phyloP scores from a whole-genome alignment of 2,113 vertebrate species.

The Engystomops pustulosus region DNA sequence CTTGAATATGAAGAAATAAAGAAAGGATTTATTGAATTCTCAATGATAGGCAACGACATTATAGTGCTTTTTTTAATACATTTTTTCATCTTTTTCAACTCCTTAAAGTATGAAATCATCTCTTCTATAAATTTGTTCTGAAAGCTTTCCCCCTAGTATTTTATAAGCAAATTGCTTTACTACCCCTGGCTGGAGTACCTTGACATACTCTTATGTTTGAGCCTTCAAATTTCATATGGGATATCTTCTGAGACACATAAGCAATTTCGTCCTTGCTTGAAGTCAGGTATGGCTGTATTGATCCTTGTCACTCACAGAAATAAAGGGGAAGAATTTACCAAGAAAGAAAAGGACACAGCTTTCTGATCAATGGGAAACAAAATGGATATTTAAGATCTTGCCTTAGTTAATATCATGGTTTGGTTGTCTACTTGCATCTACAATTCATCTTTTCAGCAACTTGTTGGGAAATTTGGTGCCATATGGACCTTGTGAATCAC shows the following conservation, averaged over 20 bases:
- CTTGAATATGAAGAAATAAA: not conserved
- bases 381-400: not conserved
- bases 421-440: conserved; percentile 19
- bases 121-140: not conserved
- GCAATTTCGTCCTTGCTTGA: conserved; percentile 36
- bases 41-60: not conserved
- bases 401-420: not conserved
- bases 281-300: conserved; percentile 27
- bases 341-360: conserved; percentile 16
- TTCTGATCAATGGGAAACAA: not conserved
- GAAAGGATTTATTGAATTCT: not conserved
- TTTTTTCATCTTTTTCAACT: not conserved
- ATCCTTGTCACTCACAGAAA: conserved; percentile 11
- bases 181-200: not conserved
- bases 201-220: conserved; percentile 5
- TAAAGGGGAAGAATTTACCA: not conserved
- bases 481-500: conserved; percentile 33
- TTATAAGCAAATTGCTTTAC: not conserved
- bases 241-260: conserved; percentile 22
- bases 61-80: not conserved
- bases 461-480: conserved; percentile 8
- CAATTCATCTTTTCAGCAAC: conserved; percentile 25
- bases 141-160: not conserved
- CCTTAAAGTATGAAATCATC: not conserved
- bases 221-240: not conserved